Evolutionary conservation across 2,113 vertebrate genomes (phyloP).

Genomic region (Mirza zaza): DNA sequence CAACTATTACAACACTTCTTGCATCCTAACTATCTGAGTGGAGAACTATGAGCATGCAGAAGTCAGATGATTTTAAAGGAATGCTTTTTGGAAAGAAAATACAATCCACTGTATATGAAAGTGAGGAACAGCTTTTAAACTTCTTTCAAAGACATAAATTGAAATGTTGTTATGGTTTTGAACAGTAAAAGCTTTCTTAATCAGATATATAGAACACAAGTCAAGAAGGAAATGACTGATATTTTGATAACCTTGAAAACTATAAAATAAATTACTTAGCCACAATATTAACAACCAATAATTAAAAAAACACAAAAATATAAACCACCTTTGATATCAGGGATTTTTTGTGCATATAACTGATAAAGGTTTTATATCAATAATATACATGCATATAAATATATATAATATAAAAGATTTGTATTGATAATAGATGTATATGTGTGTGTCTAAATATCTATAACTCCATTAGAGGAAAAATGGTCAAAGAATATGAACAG

Average conservation of each 20-base stretch:
- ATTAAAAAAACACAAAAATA: not conserved
- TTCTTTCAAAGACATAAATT: not conserved
- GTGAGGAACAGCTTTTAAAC: not conserved
- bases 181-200: not conserved
- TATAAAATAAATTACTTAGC: not conserved
- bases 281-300: not conserved
- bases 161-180: not conserved
- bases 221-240: not conserved
- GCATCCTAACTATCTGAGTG: not conserved
- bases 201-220: not conserved
- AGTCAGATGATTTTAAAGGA: not conserved
- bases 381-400: not conserved
- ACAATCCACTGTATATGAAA: accelerated
- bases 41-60: not conserved
- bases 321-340: not conserved
- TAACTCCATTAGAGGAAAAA: not conserved
- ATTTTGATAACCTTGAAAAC: not conserved
- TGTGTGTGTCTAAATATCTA: not conserved
- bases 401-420: not conserved
- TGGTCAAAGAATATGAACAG: not conserved
- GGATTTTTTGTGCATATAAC: not conserved
- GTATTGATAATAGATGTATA: not conserved
- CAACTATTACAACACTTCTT: not conserved
- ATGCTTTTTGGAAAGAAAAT: not conserved
- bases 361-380: not conserved